Percentiles rank a stretch among this genome's conserved stretches.
Conservation (phyloP, 2,797 vertebrate species). For the Sebastes goodei region DNA sequence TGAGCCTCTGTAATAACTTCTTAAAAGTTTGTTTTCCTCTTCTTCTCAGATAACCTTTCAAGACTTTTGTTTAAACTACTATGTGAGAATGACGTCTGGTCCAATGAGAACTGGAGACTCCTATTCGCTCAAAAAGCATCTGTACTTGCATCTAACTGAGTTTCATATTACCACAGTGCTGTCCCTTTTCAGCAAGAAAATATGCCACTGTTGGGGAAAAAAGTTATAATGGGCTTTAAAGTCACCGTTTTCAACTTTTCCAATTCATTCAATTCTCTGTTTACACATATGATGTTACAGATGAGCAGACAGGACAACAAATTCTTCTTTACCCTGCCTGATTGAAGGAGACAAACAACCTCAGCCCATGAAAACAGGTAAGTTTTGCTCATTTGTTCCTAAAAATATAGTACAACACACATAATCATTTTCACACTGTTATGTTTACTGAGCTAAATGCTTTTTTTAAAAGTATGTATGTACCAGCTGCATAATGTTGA, state of each 20-base stretch:
- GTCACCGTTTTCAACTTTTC: constrained; percentile 10
- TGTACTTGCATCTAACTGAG: constrained; percentile 32
- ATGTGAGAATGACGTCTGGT: neutral
- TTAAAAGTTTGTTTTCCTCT: neutral
- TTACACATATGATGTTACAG: neutral
- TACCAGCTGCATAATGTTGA: constrained; percentile 20
- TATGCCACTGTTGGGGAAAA: constrained; percentile 20
- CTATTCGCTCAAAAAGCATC: constrained; percentile 14
- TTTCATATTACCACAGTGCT: constrained; percentile 32
- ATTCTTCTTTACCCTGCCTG: neutral
- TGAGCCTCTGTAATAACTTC: neutral
- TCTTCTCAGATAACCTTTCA: neutral
- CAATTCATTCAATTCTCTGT: neutral
- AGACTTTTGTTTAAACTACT: neutral
- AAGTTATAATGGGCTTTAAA: constrained; percentile 5
- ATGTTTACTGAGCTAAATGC: constrained; percentile 5
- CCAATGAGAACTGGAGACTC: constrained; percentile 18
- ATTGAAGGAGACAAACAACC: neutral
- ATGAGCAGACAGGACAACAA: neutral
- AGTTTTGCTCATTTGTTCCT: neutral
- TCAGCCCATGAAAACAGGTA: neutral
- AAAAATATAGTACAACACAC: neutral
- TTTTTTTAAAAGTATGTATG: constrained; percentile 33
- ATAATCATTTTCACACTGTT: neutral
- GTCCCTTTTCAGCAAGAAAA: constrained; percentile 42